phyloP scores from a whole-genome alignment of 2,888 invertebrate genomes.

The Pomacea canaliculata region DNA sequence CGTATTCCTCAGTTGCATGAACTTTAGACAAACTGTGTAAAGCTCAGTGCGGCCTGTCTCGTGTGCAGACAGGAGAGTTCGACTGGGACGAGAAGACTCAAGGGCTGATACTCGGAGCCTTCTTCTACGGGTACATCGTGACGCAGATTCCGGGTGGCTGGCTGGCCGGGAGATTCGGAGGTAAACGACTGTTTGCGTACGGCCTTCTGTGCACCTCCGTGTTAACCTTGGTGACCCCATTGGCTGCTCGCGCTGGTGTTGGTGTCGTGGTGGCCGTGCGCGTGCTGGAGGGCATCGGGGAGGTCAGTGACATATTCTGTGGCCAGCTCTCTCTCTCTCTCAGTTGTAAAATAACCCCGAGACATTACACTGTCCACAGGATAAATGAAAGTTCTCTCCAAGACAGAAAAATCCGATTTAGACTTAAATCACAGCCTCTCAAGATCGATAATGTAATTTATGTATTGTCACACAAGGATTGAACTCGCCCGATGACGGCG shows the following conservation, averaged over 20 bases:
- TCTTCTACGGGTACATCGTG: conserved; percentile 68
- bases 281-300: conserved; percentile 85
- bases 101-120: conserved; percentile 64
- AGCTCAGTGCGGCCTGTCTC: no score
- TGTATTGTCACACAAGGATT: no score
- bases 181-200: conserved; percentile 85
- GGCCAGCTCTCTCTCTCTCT: no score
- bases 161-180: conserved; percentile 85
- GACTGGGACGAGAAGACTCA: conserved; percentile 60
- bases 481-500: no score
- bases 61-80: conserved; percentile 57
- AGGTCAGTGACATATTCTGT: conserved; percentile 72
- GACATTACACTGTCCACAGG: no score
- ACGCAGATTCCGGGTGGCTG: conserved; percentile 68
- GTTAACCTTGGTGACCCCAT: conserved; percentile 84
- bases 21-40: no score
- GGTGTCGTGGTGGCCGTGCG: conserved; percentile 80
- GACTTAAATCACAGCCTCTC: no score
- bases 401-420: no score
- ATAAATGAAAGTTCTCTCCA: no score
- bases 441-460: no score
- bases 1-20: no score
- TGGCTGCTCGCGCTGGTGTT: conserved; percentile 80
- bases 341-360: no score
- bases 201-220: conserved; percentile 87